Base-by-base conservation (phyloP, 2,797 vertebrate genomes). In the Coccyzus lansbergi region DNA sequence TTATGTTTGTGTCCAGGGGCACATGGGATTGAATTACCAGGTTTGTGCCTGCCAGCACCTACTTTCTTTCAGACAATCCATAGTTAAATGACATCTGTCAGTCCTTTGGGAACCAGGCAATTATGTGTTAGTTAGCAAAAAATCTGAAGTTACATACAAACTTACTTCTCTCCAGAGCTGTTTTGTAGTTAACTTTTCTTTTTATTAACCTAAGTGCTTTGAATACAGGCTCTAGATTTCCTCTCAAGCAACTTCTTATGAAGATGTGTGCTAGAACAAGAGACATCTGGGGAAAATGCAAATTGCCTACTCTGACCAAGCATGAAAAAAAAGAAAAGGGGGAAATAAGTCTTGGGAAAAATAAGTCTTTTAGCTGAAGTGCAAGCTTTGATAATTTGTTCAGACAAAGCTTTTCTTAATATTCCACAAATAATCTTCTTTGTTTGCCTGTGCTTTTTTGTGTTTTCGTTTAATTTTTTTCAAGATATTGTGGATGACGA, bases 111-210 rank as follows among this genome's bases (percentile, higher is more conserved):
- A 93, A 33, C 67, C 21, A 59, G 55, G 49, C 33, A 17, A 4
- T 88, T 94, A 22, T 36, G 0, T 20, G 18, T 83, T 93, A 72
- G 70, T 56, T 88, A 83, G 90, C 22, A 92, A 87, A 91, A 94
- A 52, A 64, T 65, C 72, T 48, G 20, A 87, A 83, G 20, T 52
- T 91, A 25, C 46, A 65, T 42, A 16, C 42, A 78, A 79, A 69
- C 10, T 28, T 36, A 21, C 51, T 93, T 94, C 7, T 77, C 31
- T 84, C 58, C 67, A 84, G 76, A 93, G 42, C 34, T 19, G 7
- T 53, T 80, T 49, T 38, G 18, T 34, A 52, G 34, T 19, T 81
- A 85, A 78, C 56, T 82, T 71, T 67, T 55, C 6, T 80, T 83
- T 67, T 46, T 40, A 42, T 65, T 86, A 64, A 55, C 80, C 26